Percentiles rank a stretch among this genome's conserved stretches.
These are phyloP conservation scores for Myotis vivesi DNA, from an alignment of 2,797 vertebrate genomes.

Conservation along the genomic window DNA sequence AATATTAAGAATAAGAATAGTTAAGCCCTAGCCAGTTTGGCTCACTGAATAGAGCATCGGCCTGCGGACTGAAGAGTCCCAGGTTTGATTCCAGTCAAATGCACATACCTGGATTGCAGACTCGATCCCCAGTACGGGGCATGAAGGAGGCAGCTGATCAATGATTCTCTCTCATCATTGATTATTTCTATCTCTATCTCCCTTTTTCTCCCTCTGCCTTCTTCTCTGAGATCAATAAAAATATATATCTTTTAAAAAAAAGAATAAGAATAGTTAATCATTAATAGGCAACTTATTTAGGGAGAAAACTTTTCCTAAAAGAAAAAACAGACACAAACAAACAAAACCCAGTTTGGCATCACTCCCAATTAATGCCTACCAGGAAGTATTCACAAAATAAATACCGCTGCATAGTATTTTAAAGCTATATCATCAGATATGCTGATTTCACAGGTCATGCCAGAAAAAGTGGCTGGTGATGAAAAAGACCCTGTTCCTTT, in stretches of 20 bases:
- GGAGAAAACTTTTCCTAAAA: background rate
- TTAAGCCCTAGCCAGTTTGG: no score
- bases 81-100: no score
- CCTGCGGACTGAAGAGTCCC: no score
- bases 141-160: no score
- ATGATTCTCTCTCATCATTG: no score
- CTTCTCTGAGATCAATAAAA: no score
- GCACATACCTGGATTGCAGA: no score
- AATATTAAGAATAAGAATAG: background rate
- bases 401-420: background rate
- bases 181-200: no score
- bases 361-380: background rate
- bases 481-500: background rate
- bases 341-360: background rate
- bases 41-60: no score
- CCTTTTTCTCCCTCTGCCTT: no score
- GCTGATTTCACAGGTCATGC: background rate
- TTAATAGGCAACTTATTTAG: conserved; percentile 23
- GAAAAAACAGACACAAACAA: conserved; percentile 5
- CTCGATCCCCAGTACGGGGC: no score
- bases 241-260: no score
- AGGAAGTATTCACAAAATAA: background rate
- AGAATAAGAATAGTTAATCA: background rate
- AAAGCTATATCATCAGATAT: background rate
- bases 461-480: background rate